Conservation (phyloP, 2,888 invertebrate species). For the Hypselothyrea guttata region DNA sequence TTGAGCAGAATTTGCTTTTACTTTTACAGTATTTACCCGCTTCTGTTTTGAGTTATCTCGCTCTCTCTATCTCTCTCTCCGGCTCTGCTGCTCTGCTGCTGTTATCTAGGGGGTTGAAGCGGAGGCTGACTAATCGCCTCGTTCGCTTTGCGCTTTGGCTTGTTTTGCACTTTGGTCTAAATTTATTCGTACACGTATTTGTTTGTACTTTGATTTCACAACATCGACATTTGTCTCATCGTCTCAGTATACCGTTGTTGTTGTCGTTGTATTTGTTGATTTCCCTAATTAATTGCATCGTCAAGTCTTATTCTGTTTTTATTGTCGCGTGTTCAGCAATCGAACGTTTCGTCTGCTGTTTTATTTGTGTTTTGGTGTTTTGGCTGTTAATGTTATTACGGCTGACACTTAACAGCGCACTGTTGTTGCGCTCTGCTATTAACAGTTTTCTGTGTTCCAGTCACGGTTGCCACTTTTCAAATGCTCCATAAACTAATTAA, state of each 20-base stretch:
- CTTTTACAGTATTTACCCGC: conserved; percentile 3
- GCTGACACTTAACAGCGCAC: too few relatives aligned
- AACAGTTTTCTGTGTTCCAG: too few relatives aligned
- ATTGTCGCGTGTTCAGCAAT: too few relatives aligned
- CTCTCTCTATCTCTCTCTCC: not conserved
- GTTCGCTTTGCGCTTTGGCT: not conserved
- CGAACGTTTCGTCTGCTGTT: too few relatives aligned
- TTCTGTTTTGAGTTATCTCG: too few relatives aligned
- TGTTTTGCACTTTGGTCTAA: conserved; percentile 34
- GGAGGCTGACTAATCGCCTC: conserved; percentile 38
- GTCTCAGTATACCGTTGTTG: conserved; percentile 21
- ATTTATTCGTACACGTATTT: conserved; percentile 26
- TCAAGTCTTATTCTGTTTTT: too few relatives aligned
- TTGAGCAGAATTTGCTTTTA: conserved; percentile 37
- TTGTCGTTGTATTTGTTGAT: conserved; percentile 12
- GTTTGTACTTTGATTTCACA: conserved; percentile 35
- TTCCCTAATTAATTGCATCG: conserved; percentile 14
- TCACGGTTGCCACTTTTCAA: too few relatives aligned
- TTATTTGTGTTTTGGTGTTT: too few relatives aligned
- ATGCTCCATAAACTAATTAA: too few relatives aligned
- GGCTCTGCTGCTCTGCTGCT: not conserved
- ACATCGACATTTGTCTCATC: conserved; percentile 4
- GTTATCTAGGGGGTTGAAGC: not conserved
- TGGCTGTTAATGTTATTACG: too few relatives aligned
- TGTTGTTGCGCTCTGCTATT: too few relatives aligned